Conservation (phyloP, 2,888 invertebrate species). For the Lomographa bimaculata region DNA sequence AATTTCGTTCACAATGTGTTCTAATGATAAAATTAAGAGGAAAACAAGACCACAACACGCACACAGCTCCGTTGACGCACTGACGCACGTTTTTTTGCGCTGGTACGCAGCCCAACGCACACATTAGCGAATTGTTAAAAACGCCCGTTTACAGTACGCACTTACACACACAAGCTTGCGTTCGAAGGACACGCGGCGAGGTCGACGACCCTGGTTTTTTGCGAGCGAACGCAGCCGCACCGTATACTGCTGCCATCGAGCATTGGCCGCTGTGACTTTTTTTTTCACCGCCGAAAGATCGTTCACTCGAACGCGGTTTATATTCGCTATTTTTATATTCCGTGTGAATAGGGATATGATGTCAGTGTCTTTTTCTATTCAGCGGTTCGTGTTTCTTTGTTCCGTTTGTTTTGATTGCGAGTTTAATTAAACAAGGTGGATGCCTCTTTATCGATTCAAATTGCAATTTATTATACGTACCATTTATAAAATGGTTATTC, state of each 20-base stretch:
- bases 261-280: slow-evolving; percentile 69
- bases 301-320: slow-evolving; percentile 53
- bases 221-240: slow-evolving; percentile 69
- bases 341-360: slow-evolving; percentile 72
- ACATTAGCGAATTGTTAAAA: slow-evolving; percentile 51
- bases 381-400: slow-evolving; percentile 21
- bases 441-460: slow-evolving; percentile 32
- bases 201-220: slow-evolving; percentile 78
- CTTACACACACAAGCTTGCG: slow-evolving; percentile 60
- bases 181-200: slow-evolving; percentile 78
- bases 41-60: slow-evolving; percentile 45
- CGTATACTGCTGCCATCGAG: slow-evolving; percentile 66
- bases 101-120: slow-evolving; percentile 61
- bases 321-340: slow-evolving; percentile 51
- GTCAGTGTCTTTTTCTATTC: slow-evolving; percentile 49
- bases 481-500: slow-evolving; percentile 11
- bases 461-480: slow-evolving; percentile 15
- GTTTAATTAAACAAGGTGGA: slow-evolving; percentile 30
- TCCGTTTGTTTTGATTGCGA: slow-evolving; percentile 58
- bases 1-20: slow-evolving; percentile 54
- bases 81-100: slow-evolving; percentile 34
- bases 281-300: slow-evolving; percentile 57
- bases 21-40: slow-evolving; percentile 69
- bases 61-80: slow-evolving; percentile 33
- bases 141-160: slow-evolving; percentile 48